phyloP scores from a whole-genome alignment of 2,113 vertebrate species.

The Pithys albifrons region DNA sequence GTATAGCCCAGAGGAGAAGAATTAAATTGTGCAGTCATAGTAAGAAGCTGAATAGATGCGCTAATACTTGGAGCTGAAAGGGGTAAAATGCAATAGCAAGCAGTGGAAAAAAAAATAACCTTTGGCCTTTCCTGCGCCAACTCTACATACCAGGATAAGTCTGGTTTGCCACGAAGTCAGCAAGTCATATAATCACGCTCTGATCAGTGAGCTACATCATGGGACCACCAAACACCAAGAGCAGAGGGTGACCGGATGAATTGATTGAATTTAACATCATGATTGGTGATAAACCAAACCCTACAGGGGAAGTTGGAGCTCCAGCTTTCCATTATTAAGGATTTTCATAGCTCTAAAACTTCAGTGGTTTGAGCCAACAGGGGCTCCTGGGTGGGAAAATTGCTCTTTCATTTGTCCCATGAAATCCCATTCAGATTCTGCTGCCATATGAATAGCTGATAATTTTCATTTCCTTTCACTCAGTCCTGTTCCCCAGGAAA shows the following conservation, averaged over 20 bases:
- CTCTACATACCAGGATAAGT: neutral
- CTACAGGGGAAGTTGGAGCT: neutral
- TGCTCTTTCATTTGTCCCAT: slow-evolving; percentile 17
- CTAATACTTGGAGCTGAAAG: neutral
- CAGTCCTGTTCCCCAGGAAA: neutral
- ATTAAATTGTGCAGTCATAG: slow-evolving; percentile 48
- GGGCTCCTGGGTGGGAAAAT: neutral
- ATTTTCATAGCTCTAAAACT: neutral
- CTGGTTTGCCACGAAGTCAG: neutral
- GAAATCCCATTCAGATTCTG: slow-evolving; percentile 26
- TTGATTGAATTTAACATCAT: neutral
- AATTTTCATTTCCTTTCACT: slow-evolving; percentile 36
- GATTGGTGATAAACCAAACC: neutral
- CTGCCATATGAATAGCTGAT: slow-evolving; percentile 10
- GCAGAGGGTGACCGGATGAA: neutral
- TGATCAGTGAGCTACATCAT: neutral
- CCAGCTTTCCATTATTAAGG: neutral
- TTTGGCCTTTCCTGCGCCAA: neutral
- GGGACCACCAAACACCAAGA: neutral
- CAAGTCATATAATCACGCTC: too few species aligned
- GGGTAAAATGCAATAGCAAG: neutral
- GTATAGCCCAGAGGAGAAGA: slow-evolving; percentile 63
- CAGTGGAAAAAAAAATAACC: neutral
- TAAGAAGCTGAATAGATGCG: slow-evolving; percentile 61
- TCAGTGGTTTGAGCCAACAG: neutral